Evolutionary conservation across 2,797 vertebrate species (phyloP).

Genomic region (Cossypha niveicapilla): DNA sequence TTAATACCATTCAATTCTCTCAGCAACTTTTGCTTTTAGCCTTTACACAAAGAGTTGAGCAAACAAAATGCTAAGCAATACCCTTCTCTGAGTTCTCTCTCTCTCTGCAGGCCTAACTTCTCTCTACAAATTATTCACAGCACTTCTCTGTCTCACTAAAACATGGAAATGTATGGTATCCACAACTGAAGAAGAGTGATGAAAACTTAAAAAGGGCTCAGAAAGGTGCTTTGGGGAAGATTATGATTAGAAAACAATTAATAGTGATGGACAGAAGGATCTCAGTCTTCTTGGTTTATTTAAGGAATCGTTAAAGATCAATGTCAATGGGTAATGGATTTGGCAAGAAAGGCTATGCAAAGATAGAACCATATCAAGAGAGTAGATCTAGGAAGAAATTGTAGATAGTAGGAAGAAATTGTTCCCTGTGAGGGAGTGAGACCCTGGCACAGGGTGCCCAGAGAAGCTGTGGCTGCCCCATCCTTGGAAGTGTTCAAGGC

Average conservation of each 20-base stretch:
- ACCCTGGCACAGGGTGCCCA: not conserved
- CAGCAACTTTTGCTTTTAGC: not conserved
- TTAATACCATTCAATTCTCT: not conserved
- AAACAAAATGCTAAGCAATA: not conserved
- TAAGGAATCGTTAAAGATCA: not conserved
- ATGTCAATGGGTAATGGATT: accelerated
- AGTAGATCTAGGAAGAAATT: too few relatives aligned
- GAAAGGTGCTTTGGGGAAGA: not conserved
- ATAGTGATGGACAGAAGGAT: not conserved
- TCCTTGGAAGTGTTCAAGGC: not conserved
- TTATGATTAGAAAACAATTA: not conserved
- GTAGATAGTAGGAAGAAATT: not conserved
- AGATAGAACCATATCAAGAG: not conserved
- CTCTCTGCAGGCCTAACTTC: not conserved
- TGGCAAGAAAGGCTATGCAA: not conserved
- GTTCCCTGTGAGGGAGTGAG: accelerated
- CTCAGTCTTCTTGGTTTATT: not conserved
- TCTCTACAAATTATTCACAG: not conserved
- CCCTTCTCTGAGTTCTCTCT: not conserved
- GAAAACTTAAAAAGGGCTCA: not conserved
- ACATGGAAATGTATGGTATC: not conserved
- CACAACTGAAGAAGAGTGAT: not conserved
- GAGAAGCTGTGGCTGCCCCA: not conserved
- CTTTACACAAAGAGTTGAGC: not conserved
- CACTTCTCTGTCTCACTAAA: not conserved